Percentiles rank a stretch among this genome's conserved stretches.
These are phyloP conservation scores for Ancistrus triradiatus DNA, from an alignment of 2,113 vertebrate genomes.

Conservation along the genomic window DNA sequence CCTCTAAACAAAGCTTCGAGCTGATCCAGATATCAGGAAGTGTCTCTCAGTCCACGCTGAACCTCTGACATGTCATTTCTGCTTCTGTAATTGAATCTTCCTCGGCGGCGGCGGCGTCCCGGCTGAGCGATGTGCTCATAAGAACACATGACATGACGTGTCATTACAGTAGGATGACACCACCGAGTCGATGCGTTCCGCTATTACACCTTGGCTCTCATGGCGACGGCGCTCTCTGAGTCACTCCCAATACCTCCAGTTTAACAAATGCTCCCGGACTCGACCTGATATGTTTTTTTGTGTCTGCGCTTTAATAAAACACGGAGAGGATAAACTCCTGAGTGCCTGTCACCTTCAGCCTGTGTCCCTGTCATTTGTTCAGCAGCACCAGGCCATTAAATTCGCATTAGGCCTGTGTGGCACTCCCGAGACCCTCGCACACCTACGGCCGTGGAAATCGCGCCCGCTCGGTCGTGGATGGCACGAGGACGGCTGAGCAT, in stretches of 20 bases:
- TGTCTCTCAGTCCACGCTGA: not conserved
- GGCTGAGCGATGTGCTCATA: constrained; percentile 6
- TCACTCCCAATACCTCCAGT: not conserved
- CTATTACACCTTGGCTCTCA: not conserved
- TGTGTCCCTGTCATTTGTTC: constrained; percentile 84
- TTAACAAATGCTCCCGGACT: constrained; percentile 40
- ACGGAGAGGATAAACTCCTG: constrained; percentile 67
- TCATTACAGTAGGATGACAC: not conserved
- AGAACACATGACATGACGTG: not conserved
- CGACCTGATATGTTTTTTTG: constrained; percentile 29
- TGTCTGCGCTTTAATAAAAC: constrained; percentile 45
- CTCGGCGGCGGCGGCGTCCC: not conserved
- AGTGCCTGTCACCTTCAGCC: constrained; percentile 95
- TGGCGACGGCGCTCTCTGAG: not conserved
- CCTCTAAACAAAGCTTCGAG: not conserved
- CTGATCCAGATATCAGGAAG: not conserved
- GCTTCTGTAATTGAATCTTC: constrained; percentile 3
- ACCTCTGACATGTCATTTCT: constrained; percentile 8
- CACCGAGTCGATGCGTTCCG: not conserved
- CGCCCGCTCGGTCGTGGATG: constrained; percentile 39
- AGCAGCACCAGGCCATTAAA: constrained; percentile 96
- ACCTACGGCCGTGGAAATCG: constrained; percentile 83
- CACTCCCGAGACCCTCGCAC: constrained; percentile 86
- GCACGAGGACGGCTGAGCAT: constrained; percentile 82
- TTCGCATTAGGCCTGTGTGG: constrained; percentile 93